Percentiles rank a stretch among this genome's conserved stretches.
phyloP scores from a whole-genome alignment of 2,113 vertebrate genomes.

The Apteryx mantelli region DNA sequence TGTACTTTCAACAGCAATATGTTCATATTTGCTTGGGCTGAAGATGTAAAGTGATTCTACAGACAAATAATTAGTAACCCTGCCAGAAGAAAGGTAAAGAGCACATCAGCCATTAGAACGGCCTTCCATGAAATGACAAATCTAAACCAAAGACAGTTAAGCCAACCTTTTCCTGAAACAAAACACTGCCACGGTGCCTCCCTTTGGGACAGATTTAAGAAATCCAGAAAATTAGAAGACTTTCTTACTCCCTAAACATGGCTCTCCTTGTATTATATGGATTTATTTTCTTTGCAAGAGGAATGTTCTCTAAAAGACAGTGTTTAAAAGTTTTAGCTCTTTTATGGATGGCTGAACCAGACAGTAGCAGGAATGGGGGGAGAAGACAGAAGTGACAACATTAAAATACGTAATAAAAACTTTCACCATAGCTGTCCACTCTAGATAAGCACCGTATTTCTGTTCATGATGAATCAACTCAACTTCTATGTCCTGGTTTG shows the following conservation, averaged over 20 bases:
- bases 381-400: background rate
- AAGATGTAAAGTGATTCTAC: slow-evolving; percentile 53
- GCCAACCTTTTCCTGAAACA: slow-evolving; percentile 43
- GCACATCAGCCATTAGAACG: slow-evolving; percentile 16
- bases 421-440: background rate
- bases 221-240: slow-evolving; percentile 28
- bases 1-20: background rate
- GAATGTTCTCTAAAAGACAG: slow-evolving; percentile 20
- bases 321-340: slow-evolving; percentile 54
- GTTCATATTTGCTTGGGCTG: background rate
- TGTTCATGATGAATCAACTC: background rate
- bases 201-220: slow-evolving; percentile 19
- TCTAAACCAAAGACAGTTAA: slow-evolving; percentile 38
- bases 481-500: background rate
- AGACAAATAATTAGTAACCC: slow-evolving; percentile 55
- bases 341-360: background rate
- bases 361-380: background rate
- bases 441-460: background rate
- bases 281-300: slow-evolving; percentile 41
- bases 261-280: background rate
- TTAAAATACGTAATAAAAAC: background rate
- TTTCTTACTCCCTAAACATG: slow-evolving; percentile 7
- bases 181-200: slow-evolving; percentile 18
- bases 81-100: slow-evolving; percentile 56
- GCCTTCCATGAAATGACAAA: slow-evolving; percentile 49